These are phyloP conservation scores for Leptinotarsa texana DNA, from an alignment of 1,140 invertebrate species.

Conservation along the genomic window DNA sequence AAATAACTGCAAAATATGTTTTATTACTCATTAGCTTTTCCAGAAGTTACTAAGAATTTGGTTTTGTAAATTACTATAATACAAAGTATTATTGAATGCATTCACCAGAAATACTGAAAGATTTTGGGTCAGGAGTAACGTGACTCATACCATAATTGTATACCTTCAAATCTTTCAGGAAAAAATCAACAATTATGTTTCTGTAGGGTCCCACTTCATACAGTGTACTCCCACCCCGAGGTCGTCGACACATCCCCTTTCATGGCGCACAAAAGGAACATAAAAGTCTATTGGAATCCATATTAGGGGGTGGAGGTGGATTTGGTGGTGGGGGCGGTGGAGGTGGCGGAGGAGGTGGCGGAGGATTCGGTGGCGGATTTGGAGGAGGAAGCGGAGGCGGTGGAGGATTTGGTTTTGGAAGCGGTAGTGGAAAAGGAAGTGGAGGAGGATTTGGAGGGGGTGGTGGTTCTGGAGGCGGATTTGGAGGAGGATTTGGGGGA, in stretches of 20 bases:
- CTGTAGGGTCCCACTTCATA: neutral
- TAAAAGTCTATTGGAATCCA: neutral
- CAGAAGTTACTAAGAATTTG: no score
- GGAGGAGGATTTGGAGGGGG: neutral
- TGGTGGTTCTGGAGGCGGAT: neutral
- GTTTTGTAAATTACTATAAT: no score
- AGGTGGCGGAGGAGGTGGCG: neutral
- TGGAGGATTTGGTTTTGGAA: neutral
- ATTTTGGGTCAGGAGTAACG: no score
- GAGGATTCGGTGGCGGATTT: neutral
- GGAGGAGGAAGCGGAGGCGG: no score
- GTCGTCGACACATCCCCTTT: neutral
- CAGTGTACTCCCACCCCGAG: neutral
- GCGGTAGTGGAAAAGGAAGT: neutral
- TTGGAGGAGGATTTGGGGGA: constrained; percentile 2
- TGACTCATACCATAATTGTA: neutral
- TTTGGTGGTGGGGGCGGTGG: neutral
- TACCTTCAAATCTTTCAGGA: neutral
- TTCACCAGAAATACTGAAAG: no score
- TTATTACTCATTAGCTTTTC: no score
- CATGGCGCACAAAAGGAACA: neutral
- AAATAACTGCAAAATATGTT: no score
- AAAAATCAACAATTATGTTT: neutral
- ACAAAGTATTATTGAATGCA: no score
- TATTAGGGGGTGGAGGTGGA: constrained; percentile 3